phyloP scores from a whole-genome alignment of 1,140 invertebrate species.

The Gryon sp. region DNA sequence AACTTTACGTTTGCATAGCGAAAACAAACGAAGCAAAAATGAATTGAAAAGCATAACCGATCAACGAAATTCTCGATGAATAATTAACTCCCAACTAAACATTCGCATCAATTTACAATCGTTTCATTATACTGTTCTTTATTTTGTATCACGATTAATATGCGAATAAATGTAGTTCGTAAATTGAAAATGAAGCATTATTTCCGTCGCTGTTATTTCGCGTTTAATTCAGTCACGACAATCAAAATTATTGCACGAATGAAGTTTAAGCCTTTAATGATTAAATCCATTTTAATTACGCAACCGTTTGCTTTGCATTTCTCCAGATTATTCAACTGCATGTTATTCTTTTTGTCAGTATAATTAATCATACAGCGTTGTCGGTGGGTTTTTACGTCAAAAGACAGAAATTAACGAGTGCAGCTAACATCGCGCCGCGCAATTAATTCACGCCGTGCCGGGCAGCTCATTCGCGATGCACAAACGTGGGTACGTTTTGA shows the following conservation, averaged over 20 bases:
- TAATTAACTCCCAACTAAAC: slow-evolving; percentile 46
- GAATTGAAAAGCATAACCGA: slow-evolving; percentile 41
- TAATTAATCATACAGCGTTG: slow-evolving; percentile 61
- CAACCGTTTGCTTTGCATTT: slow-evolving; percentile 56
- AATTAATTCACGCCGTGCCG: slow-evolving; percentile 62
- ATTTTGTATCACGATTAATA: slow-evolving; percentile 42
- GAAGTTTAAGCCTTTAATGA: slow-evolving; percentile 37
- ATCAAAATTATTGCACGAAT: slow-evolving; percentile 40
- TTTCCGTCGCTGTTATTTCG: slow-evolving; percentile 45
- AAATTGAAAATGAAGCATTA: slow-evolving; percentile 54
- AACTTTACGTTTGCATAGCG: background rate
- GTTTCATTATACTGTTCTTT: slow-evolving; percentile 39
- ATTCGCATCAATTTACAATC: slow-evolving; percentile 33
- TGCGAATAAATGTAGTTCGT: slow-evolving; percentile 29
- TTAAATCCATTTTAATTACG: slow-evolving; percentile 59
- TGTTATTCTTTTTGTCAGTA: slow-evolving; percentile 45
- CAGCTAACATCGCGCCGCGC: slow-evolving; percentile 60
- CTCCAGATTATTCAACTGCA: slow-evolving; percentile 49
- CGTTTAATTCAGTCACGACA: slow-evolving; percentile 41
- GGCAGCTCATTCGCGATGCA: slow-evolving; percentile 62
- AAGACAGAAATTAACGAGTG: slow-evolving; percentile 65
- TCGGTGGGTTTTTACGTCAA: slow-evolving; percentile 64
- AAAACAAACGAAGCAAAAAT: slow-evolving; percentile 37
- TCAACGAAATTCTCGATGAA: slow-evolving; percentile 43
- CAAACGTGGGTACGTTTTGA: slow-evolving; percentile 67